Conservation (phyloP, 2,888 invertebrate genomes). For the Andrena praecox region DNA sequence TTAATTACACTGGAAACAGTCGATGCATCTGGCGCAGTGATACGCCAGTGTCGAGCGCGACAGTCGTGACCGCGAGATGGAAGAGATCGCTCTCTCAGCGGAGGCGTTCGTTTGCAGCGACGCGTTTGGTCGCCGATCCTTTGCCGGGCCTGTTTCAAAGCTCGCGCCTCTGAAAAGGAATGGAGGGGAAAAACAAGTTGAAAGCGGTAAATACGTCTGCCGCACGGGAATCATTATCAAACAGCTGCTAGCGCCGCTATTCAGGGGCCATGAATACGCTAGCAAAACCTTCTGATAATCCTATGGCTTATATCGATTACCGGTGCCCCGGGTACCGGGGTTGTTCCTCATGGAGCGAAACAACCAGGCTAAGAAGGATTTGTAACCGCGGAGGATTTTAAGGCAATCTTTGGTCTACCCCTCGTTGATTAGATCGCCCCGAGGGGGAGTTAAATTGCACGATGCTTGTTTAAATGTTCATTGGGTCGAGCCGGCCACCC, state of each 20-base stretch:
- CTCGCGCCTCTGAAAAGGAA: constrained; percentile 33
- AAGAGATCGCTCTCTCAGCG: constrained; percentile 22
- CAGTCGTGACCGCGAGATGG: background rate
- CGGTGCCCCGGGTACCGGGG: background rate
- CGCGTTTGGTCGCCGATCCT: constrained; percentile 15
- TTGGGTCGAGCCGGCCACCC: too few relatives aligned
- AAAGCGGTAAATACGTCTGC: constrained; percentile 46
- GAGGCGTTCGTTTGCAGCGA: constrained; percentile 35
- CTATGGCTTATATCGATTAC: constrained; percentile 59
- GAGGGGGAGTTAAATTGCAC: background rate
- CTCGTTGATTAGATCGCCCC: constrained; percentile 14
- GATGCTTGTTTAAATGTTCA: too few relatives aligned
- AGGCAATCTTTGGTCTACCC: background rate
- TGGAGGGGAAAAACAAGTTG: constrained; percentile 37
- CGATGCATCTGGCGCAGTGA: background rate
- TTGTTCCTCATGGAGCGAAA: constrained; percentile 41
- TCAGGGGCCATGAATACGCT: constrained; percentile 41
- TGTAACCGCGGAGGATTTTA: constrained; percentile 30
- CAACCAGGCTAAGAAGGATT: constrained; percentile 42
- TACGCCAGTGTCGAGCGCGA: background rate
- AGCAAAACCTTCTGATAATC: constrained; percentile 43
- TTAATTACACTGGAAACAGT: constrained; percentile 33
- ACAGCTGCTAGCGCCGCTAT: constrained; percentile 51
- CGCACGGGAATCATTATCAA: constrained; percentile 47
- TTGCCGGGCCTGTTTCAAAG: constrained; percentile 35